Percentiles rank a stretch among this genome's conserved stretches.
Conservation (phyloP, 2,797 vertebrate species). For the Hoplostethus atlanticus region DNA sequence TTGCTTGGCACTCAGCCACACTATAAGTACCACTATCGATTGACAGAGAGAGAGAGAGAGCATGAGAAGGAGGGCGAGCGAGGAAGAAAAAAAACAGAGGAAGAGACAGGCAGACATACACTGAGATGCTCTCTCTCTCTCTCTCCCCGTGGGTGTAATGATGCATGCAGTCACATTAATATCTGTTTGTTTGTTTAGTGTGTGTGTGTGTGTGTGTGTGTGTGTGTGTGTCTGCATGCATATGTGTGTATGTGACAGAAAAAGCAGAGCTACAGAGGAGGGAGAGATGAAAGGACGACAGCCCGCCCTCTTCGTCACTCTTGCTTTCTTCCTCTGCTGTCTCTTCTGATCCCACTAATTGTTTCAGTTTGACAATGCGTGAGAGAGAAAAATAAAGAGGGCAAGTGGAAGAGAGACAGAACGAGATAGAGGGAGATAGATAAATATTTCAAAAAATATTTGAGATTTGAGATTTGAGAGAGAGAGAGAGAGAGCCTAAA, state of each 20-base stretch:
- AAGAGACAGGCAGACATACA: not conserved
- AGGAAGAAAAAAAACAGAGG: constrained; percentile 20
- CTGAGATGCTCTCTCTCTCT: not conserved
- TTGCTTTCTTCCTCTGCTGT: constrained; percentile 52
- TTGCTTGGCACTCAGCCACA: constrained; percentile 75
- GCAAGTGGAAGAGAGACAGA: constrained; percentile 30
- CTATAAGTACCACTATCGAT: constrained; percentile 77
- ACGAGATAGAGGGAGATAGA: constrained; percentile 41
- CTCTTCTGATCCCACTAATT: constrained; percentile 79
- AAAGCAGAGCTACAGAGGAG: constrained; percentile 26
- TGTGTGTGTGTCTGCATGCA: not conserved
- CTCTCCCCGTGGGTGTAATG: constrained; percentile 17
- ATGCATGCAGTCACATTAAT: constrained; percentile 27
- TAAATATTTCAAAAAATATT: not conserved
- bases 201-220: too few relatives aligned
- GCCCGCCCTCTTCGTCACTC: constrained; percentile 60
- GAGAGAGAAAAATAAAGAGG: constrained; percentile 50
- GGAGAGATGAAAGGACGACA: constrained; percentile 60
- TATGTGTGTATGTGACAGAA: not conserved
- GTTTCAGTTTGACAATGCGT: constrained; percentile 70
- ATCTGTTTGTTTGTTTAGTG: constrained; percentile 39
- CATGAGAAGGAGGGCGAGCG: constrained; percentile 35
- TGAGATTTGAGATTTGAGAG: not conserved
- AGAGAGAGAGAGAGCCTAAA: constrained; percentile 24
- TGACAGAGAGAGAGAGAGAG: constrained; percentile 56